A percentile compares a stretch with the other conserved stretches of the same genome.
phyloP scores from a whole-genome alignment of 1,140 invertebrate genomes.

The Bilobella aurantiaca region DNA sequence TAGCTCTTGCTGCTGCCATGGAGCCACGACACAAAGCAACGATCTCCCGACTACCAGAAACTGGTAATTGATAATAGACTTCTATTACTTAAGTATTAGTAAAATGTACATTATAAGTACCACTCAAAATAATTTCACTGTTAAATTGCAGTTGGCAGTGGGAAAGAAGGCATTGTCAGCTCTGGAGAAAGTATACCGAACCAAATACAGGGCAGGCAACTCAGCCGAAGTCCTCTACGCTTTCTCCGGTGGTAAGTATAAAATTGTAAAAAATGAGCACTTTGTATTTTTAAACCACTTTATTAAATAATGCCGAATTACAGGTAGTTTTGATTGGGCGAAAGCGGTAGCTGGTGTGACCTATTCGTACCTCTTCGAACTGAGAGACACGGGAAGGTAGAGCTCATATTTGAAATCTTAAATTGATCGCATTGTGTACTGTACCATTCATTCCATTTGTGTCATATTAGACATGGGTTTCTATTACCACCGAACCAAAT shows the following conservation, averaged over 20 bases:
- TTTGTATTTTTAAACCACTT: too few relatives aligned
- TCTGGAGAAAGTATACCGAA: constrained; percentile 23
- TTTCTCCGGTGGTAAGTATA: background rate
- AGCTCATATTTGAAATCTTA: background rate
- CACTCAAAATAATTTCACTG: background rate
- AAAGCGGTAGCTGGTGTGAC: constrained; percentile 39
- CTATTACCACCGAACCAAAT: constrained; percentile 28
- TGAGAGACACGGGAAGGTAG: constrained; percentile 28
- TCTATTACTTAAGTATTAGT: background rate
- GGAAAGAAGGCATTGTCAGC: constrained; percentile 19
- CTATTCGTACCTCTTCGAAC: constrained; percentile 30
- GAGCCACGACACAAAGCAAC: constrained; percentile 17
- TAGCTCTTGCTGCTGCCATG: constrained; percentile 26
- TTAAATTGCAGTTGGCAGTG: constrained; percentile 8
- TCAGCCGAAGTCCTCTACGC: constrained; percentile 33
- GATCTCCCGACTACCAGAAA: constrained; percentile 22
- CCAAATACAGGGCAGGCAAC: constrained; percentile 26
- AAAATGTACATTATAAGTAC: background rate
- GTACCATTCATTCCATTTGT: background rate
- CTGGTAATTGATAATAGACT: constrained; percentile 10
- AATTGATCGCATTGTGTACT: constrained; percentile 33
- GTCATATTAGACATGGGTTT: constrained; percentile 12
- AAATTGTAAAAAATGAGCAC: too few relatives aligned
- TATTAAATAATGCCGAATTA: background rate
- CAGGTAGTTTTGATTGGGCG: constrained; percentile 31